Conservation (phyloP, 2,113 vertebrate species). For the Ammodytes marinus region DNA sequence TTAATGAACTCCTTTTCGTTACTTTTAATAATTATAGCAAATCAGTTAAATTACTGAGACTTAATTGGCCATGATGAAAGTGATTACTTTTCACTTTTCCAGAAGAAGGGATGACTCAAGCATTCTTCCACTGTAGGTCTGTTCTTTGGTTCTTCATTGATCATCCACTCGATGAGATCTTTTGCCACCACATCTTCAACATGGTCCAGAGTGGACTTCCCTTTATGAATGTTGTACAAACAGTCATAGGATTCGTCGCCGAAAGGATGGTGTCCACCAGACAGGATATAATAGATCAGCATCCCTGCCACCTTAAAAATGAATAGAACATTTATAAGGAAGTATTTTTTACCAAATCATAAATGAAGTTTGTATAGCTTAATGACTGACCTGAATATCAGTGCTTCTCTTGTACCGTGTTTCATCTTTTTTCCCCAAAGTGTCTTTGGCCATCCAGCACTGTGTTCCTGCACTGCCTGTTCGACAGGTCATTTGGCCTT, state of each 20-base stretch:
- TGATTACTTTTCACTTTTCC: conserved; percentile 39
- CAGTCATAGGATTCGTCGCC: conserved; percentile 3
- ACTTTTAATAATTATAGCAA: too few relatives aligned
- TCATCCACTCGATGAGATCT: conserved; percentile 78
- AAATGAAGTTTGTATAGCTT: accelerated
- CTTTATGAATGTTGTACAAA: conserved; percentile 52
- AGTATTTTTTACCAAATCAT: accelerated
- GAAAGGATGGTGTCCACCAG: conserved; percentile 80
- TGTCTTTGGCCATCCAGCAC: conserved; percentile 79
- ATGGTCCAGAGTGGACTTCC: conserved; percentile 69
- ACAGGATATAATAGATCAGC: conserved; percentile 79
- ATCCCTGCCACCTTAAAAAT: conserved; percentile 77
- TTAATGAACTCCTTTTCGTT: too few relatives aligned
- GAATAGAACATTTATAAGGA: neutral
- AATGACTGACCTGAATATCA: conserved; percentile 74
- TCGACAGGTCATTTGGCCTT: conserved; percentile 53
- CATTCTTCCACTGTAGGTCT: conserved; percentile 72
- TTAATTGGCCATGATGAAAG: too few relatives aligned
- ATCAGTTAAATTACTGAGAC: neutral
- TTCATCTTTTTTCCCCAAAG: conserved; percentile 2
- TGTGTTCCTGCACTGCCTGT: conserved; percentile 72
- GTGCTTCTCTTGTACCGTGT: conserved; percentile 70
- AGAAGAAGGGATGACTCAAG: conserved; percentile 79
- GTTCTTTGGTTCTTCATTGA: conserved; percentile 47
- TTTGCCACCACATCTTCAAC: conserved; percentile 71